phyloP scores from a whole-genome alignment of 2,888 invertebrate genomes.

The Furcula furcula region DNA sequence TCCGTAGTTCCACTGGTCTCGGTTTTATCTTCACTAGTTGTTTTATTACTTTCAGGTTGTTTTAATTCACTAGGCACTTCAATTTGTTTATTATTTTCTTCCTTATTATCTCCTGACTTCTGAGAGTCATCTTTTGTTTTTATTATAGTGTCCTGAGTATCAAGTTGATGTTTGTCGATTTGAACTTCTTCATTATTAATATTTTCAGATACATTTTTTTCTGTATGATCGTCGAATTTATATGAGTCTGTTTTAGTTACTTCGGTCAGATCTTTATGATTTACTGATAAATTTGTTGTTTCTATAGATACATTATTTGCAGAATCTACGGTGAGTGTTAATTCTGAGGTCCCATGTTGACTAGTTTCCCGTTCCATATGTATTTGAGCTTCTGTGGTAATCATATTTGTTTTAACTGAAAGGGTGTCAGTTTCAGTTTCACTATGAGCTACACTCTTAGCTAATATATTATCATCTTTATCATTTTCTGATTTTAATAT shows the following conservation, averaged over 20 bases:
- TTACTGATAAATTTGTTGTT: constrained; percentile 61
- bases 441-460: constrained; percentile 59
- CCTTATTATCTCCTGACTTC: constrained; percentile 6
- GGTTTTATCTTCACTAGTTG: constrained; percentile 4
- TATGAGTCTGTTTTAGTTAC: constrained; percentile 34
- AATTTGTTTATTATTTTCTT: constrained; percentile 5
- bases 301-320: constrained; percentile 72
- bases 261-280: constrained; percentile 54
- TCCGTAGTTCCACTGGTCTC: constrained; percentile 6
- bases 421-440: constrained; percentile 75
- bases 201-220: constrained; percentile 7
- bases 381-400: constrained; percentile 77
- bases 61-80: neutral
- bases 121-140: constrained; percentile 3
- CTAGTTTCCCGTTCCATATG: constrained; percentile 72
- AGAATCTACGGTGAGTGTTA: constrained; percentile 69
- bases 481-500: constrained; percentile 46
- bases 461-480: constrained; percentile 41
- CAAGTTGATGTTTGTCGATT: constrained; percentile 16
- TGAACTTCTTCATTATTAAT: constrained; percentile 9
- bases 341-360: constrained; percentile 67
- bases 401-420: constrained; percentile 74
- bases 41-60: constrained; percentile 2
- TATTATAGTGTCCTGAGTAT: constrained; percentile 4
- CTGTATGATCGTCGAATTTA: constrained; percentile 19